Percentiles rank a stretch among this genome's conserved stretches.
phyloP scores from a whole-genome alignment of 2,797 vertebrate genomes.

The Acanthurus lineatus region DNA sequence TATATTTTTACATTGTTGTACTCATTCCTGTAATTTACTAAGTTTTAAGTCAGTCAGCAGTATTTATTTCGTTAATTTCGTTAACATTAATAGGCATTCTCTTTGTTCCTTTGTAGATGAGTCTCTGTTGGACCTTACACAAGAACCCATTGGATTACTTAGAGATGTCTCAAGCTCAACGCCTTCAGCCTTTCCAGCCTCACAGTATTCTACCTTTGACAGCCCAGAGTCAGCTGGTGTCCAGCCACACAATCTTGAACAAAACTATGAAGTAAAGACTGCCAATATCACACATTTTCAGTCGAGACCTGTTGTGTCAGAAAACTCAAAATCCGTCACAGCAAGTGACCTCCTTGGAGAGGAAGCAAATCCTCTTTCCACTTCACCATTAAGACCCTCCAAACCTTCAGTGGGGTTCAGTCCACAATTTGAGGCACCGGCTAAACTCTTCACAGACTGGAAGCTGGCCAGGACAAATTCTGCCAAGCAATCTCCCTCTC shows the following conservation, averaged over 20 bases:
- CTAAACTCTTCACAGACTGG: constrained; percentile 57
- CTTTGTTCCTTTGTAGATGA: constrained; percentile 67
- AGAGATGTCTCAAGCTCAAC: constrained; percentile 56
- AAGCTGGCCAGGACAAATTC: constrained; percentile 53
- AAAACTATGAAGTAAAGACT: constrained; percentile 49
- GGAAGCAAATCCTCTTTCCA: constrained; percentile 50
- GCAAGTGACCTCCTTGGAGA: constrained; percentile 43
- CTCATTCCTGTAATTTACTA: background rate
- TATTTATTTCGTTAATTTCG: background rate
- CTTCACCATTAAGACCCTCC: constrained; percentile 53
- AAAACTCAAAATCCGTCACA: constrained; percentile 52
- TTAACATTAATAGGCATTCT: constrained; percentile 14
- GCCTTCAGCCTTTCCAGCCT: constrained; percentile 71
- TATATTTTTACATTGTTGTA: background rate
- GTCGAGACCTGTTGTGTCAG: constrained; percentile 24
- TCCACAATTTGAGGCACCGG: constrained; percentile 40
- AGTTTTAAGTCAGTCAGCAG: constrained; percentile 9
- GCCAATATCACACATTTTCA: constrained; percentile 40
- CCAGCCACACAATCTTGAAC: constrained; percentile 57
- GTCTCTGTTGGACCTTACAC: constrained; percentile 58
- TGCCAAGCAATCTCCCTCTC: constrained; percentile 46
- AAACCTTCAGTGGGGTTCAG: constrained; percentile 41
- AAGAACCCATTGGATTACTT: constrained; percentile 50
- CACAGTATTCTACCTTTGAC: constrained; percentile 65
- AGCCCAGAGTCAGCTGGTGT: constrained; percentile 58